Conservation (phyloP, 2,888 invertebrate species). For the Ectobius pallidus region DNA sequence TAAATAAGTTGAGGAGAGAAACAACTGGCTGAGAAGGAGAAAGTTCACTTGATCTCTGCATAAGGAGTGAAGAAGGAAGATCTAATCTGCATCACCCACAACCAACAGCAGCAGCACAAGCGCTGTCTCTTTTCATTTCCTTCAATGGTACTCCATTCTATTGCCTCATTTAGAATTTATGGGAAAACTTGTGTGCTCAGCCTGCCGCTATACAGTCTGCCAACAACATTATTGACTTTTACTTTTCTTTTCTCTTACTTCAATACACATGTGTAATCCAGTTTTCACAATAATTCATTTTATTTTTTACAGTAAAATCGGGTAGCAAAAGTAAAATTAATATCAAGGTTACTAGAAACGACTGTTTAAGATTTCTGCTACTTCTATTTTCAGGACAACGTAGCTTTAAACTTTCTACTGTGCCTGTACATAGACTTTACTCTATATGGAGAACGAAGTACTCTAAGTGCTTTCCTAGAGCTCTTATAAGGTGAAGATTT, state of each 20-base stretch:
- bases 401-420: neutral
- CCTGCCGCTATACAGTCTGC: constrained; percentile 12
- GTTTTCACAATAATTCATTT: too few relatives aligned
- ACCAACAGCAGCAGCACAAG: constrained; percentile 11
- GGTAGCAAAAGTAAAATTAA: too few relatives aligned
- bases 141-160: constrained; percentile 35
- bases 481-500: constrained; percentile 19
- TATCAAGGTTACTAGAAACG: too few relatives aligned
- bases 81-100: constrained; percentile 35
- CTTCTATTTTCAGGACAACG: too few relatives aligned
- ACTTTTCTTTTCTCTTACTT: neutral
- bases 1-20: neutral
- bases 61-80: constrained; percentile 23
- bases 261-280: too few relatives aligned
- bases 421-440: neutral
- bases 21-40: neutral
- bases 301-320: too few relatives aligned
- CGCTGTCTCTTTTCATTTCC: constrained; percentile 35
- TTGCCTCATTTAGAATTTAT: constrained; percentile 39
- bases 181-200: constrained; percentile 28
- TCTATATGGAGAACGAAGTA: constrained; percentile 5
- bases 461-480: constrained; percentile 10
- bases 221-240: constrained; percentile 25
- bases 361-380: too few relatives aligned
- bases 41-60: constrained; percentile 29